phyloP scores from a whole-genome alignment of 2,113 vertebrate species.

The Lucifuga dentata region DNA sequence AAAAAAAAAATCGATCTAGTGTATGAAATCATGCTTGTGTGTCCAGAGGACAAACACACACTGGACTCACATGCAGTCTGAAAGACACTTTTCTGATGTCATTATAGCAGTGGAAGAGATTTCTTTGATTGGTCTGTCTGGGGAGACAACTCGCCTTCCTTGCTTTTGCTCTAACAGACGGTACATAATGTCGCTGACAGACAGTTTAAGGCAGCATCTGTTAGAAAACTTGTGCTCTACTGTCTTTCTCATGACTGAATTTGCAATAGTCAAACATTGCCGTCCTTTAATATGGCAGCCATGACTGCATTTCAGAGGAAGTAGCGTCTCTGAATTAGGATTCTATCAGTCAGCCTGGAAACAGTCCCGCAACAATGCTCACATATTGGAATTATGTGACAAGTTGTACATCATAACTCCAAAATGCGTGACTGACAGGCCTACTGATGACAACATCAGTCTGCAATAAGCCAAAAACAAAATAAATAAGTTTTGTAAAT shows the following conservation, averaged over 20 bases:
- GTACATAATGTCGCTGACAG: constrained; percentile 69
- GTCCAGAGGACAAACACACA: constrained; percentile 50
- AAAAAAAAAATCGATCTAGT: constrained; percentile 56
- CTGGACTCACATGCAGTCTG: constrained; percentile 40
- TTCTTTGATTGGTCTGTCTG: constrained; percentile 72
- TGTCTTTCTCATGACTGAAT: constrained; percentile 71
- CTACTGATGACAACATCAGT: constrained; percentile 9
- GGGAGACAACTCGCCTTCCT: constrained; percentile 70
- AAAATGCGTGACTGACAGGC: constrained; percentile 28
- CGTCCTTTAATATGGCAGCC: constrained; percentile 47
- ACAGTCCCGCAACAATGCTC: constrained; percentile 22
- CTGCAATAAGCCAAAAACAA: background rate
- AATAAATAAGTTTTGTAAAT: no score
- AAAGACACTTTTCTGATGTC: constrained; percentile 64
- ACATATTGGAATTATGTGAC: constrained; percentile 33
- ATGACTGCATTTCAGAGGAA: constrained; percentile 39
- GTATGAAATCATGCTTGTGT: constrained; percentile 52
- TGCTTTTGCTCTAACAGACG: constrained; percentile 77
- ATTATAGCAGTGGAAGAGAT: constrained; percentile 55
- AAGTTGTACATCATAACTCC: constrained; percentile 5
- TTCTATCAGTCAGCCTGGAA: constrained; percentile 47
- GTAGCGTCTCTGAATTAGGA: constrained; percentile 39
- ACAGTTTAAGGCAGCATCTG: constrained; percentile 77
- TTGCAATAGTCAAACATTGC: constrained; percentile 53
- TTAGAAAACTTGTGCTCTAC: constrained; percentile 69